Percentiles rank a stretch among this genome's conserved stretches.
Evolutionary conservation across 2,113 vertebrate genomes (phyloP).

Genomic region (Gymnobelideus leadbeateri): DNA sequence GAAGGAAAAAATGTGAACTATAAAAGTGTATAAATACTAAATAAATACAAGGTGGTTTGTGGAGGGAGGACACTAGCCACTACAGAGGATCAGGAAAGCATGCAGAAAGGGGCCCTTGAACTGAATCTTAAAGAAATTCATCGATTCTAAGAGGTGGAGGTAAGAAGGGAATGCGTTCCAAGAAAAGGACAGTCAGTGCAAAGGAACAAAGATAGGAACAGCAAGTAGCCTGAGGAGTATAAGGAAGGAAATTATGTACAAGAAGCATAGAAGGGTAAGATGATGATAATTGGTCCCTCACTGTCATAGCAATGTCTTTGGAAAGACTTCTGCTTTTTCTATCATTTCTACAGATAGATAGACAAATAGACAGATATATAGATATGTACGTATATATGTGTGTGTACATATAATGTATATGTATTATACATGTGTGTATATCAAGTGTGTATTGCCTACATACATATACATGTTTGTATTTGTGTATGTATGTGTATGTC

Average conservation of each 20-base stretch:
- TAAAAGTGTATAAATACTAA: neutral
- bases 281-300: neutral
- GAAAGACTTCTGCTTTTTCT: neutral
- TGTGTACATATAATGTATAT: too few relatives aligned
- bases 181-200: neutral
- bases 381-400: too few relatives aligned
- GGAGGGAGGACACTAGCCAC: neutral
- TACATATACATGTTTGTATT: too few relatives aligned
- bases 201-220: neutral
- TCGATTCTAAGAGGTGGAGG: neutral
- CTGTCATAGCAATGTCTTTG: neutral
- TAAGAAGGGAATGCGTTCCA: neutral
- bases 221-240: neutral
- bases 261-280: neutral
- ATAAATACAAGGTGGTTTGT: neutral
- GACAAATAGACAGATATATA: too few relatives aligned
- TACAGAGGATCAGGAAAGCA: neutral
- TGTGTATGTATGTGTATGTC: too few relatives aligned
- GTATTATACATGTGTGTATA: too few relatives aligned
- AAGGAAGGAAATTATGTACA: neutral
- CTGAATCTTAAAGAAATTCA: neutral
- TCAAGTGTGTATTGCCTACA: too few relatives aligned
- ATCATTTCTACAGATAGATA: too few relatives aligned
- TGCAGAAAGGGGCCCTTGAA: neutral
- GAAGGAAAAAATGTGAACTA: neutral